Conservation (phyloP, 2,888 invertebrate genomes). For the Cabera pusaria region DNA sequence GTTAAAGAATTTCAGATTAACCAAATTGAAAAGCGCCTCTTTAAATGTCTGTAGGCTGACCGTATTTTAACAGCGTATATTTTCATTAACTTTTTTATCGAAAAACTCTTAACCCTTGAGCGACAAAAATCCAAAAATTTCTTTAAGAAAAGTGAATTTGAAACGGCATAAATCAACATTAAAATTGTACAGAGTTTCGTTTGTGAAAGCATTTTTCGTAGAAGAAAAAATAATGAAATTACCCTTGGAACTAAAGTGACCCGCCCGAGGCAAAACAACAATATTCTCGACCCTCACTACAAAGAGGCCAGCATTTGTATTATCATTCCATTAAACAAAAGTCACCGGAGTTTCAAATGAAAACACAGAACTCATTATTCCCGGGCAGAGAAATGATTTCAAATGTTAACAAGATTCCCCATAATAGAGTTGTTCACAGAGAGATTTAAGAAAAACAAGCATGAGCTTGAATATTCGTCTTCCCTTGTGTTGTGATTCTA, state of each 20-base stretch:
- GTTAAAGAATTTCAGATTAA: constrained; percentile 26
- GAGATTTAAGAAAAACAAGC: constrained; percentile 81
- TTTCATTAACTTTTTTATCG: constrained; percentile 11
- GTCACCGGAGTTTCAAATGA: constrained; percentile 81
- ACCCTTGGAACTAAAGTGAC: constrained; percentile 77
- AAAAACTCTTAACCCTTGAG: constrained; percentile 22
- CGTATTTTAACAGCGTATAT: constrained; percentile 14
- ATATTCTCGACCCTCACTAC: constrained; percentile 74
- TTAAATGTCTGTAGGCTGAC: constrained; percentile 3
- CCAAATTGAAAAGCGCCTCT: constrained; percentile 24
- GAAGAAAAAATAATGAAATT: constrained; percentile 70
- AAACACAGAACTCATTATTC: constrained; percentile 82
- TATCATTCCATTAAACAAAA: constrained; percentile 84
- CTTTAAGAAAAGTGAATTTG: constrained; percentile 55
- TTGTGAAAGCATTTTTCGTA: constrained; percentile 58
- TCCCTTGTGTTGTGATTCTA: constrained; percentile 50
- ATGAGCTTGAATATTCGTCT: constrained; percentile 47
- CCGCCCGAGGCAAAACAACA: constrained; percentile 75
- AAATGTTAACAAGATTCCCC: constrained; percentile 81
- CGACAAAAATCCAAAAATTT: constrained; percentile 43
- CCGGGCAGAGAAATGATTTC: constrained; percentile 78
- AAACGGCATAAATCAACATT: constrained; percentile 62
- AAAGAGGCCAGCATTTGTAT: constrained; percentile 79
- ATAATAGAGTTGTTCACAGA: constrained; percentile 78
- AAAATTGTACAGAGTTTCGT: constrained; percentile 64